Evolutionary conservation across 1,140 invertebrate genomes (phyloP), one percentile per base, ranked within the genome.

Genomic region (Ooceraea biroi): DNA sequence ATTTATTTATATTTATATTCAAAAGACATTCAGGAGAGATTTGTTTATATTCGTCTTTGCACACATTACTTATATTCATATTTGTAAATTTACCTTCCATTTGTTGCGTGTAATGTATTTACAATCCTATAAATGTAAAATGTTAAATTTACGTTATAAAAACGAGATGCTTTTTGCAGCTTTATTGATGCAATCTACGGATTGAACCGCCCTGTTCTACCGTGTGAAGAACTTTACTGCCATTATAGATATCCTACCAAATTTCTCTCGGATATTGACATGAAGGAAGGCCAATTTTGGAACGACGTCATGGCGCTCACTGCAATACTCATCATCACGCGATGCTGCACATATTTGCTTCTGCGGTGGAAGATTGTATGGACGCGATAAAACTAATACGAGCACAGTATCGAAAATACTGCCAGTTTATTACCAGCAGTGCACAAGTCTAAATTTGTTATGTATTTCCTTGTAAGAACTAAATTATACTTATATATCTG

Each of bases 121-220:
- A 77, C 46, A 17, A 66, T 61, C 36, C 46, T 19, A 93, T 83
- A 46, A 72, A 61, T 46, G 8, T 46, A 27, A 48, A 22, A 0
- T 17, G 30, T 58, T 27, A 30, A 30, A 10, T 14, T 76, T 30
- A 12, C n/a, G 1, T 3, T 8, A 11, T n/a, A n/a, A 55, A 36
- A 36, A 17, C n/a, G 30, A 25, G 25, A 72, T 2, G n/a, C 36
- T 36, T 61, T 44, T 90, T 85, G 11, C 58, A 94, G 93, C 5
- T 95, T 95, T 55, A 96, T 98, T 17, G 95, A 95, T n/a, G 96
- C 97, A 3, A 97, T 99, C 68, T 99, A 98, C 89, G 97, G 98
- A 0, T 92, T 96, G 50, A 94, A 97, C 86, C 94, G 98, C 74
- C 93, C 95, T 0, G 95, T 93, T 7, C 92, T 98, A 11, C 94